Evolutionary conservation across 2,113 vertebrate species (phyloP), one percentile per base, ranked within the genome.

Genomic region (Chloropsis cyanopogon): DNA sequence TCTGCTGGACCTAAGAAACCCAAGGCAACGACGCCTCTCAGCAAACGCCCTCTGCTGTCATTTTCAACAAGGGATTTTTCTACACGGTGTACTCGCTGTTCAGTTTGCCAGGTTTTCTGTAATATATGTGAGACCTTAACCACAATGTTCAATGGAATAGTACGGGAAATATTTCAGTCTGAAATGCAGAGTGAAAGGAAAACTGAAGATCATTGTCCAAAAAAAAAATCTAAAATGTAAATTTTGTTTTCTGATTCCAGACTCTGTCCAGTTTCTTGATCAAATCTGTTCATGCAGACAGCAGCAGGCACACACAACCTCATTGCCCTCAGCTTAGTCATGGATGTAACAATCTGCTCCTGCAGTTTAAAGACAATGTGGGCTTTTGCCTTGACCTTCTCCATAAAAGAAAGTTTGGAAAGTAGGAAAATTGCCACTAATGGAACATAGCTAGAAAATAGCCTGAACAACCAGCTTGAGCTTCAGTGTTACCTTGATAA

Each of bases 11-110:
- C 10, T 9, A 19, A 52, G 79, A 64, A 26, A 1, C 0, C 11
- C 16, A 31, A 57, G 60, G 21, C 52, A 81, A 52, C 0, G 0
- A 7, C 4, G 4, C 17, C 12, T 37, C 88, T 72, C 13, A 5
- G 14, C 42, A 82, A 89, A 89, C 12, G 29, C 70, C 81, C 66
- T 82, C 93, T 94, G 92, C 89, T 91, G 84, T 80, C 81, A 54
- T 33, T 50, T 4, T 29, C 21, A 33, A 13, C 31, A 71, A 22
- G 24, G 12, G 23, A 47, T 57, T 79, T 90, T 46, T 46, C 50
- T 60, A 6, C 11, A 7, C 4, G 11, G 12, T 33, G 13, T 21
- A 11, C 20, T 53, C 6, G 6, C 31, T 26, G 4, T 18, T 16
- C 17, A 14, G 20, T 83, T 82, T 93, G 42, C 12, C 63, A 69